These are phyloP conservation scores for Neostethus bicornis DNA, from an alignment of 2,797 vertebrate genomes.

Conservation along the genomic window DNA sequence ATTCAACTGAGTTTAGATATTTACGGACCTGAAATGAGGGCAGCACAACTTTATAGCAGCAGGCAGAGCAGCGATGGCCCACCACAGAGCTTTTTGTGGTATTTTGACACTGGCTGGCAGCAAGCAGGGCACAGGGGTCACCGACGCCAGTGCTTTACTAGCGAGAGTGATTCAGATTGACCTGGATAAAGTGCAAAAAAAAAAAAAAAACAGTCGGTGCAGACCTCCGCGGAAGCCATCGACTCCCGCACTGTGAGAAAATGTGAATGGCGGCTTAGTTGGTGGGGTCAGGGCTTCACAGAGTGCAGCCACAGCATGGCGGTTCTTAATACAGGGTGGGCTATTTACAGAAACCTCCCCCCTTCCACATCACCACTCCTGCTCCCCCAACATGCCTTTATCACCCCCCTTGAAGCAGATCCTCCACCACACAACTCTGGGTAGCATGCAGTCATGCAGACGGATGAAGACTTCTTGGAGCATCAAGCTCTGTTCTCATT, in stretches of 20 bases:
- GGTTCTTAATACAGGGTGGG: conserved; percentile 62
- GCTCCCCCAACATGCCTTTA: conserved; percentile 22
- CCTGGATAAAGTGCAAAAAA: conserved; percentile 68
- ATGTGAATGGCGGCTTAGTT: conserved; percentile 50
- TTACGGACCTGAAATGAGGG: conserved; percentile 51
- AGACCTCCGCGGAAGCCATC: conserved; percentile 29
- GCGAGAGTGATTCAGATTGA: conserved; percentile 60
- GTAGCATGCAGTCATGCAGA: conserved; percentile 56
- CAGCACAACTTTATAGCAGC: conserved; percentile 55
- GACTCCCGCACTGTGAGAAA: conserved; percentile 38
- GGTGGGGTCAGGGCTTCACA: conserved; percentile 63
- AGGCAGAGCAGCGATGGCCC: conserved; percentile 36
- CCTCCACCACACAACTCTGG: conserved; percentile 54
- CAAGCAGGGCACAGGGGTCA: conserved; percentile 37
- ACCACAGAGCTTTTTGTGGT: conserved; percentile 46
- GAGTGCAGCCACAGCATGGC: conserved; percentile 44
- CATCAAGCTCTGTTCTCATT: conserved; percentile 24
- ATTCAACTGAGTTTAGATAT: conserved; percentile 41
- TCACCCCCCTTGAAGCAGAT: conserved; percentile 53
- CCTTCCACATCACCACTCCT: background rate
- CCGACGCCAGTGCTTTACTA: conserved; percentile 38
- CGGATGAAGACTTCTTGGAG: conserved; percentile 57
- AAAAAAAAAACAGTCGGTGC: conserved; percentile 49
- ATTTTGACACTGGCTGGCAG: conserved; percentile 66
- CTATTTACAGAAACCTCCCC: conserved; percentile 68